Conservation (phyloP, 2,113 vertebrate species). For the Rutilus rutilus region DNA sequence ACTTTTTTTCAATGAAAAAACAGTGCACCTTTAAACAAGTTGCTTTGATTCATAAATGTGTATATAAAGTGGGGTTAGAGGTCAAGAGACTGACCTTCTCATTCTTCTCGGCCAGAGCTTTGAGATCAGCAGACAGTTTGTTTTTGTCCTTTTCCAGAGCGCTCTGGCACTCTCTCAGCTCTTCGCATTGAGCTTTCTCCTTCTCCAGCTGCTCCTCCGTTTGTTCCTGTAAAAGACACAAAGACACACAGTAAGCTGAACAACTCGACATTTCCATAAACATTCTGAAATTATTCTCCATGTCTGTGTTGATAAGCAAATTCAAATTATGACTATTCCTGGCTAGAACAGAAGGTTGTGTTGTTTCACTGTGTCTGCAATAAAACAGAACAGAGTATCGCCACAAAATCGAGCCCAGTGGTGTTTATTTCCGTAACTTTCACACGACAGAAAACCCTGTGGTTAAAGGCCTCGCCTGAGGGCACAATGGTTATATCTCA, state of each 20-base stretch:
- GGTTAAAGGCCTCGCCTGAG: background rate
- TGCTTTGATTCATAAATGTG: background rate
- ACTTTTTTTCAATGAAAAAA: background rate
- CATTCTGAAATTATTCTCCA: background rate
- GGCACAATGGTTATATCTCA: background rate
- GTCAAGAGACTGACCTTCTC: constrained; percentile 80
- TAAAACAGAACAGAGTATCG: background rate
- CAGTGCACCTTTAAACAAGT: background rate
- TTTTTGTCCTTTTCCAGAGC: constrained; percentile 82
- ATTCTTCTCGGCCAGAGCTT: constrained; percentile 79
- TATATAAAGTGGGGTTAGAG: background rate
- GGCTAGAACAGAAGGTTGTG: background rate
- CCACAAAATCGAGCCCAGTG: background rate
- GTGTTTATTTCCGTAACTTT: background rate
- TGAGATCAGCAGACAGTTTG: constrained; percentile 83
- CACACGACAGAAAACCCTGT: background rate
- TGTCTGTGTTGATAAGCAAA: background rate
- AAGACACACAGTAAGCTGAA: background rate
- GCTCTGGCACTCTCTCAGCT: constrained; percentile 81
- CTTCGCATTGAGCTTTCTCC: constrained; percentile 82
- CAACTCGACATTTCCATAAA: background rate
- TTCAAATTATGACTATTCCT: background rate
- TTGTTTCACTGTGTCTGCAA: background rate
- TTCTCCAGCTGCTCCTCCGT: constrained; percentile 85
- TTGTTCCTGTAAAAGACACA: constrained; percentile 73